Evolutionary conservation across 2,797 vertebrate species (phyloP), one percentile per base, ranked within the genome.

Genomic region (Aplochiton taeniatus): DNA sequence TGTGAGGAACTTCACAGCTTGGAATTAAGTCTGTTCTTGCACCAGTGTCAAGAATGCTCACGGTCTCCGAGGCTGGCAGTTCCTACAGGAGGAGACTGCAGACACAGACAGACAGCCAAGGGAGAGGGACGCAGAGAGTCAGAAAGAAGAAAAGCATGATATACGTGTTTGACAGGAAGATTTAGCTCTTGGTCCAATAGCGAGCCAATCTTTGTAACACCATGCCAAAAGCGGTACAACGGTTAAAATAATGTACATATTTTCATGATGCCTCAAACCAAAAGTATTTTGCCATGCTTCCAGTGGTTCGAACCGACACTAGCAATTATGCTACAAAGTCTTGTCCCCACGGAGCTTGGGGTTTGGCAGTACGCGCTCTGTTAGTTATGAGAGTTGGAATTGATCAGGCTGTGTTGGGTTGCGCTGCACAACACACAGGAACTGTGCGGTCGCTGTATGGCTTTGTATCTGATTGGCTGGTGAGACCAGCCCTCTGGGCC

Each of bases 1-100:
- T 68, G 82, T 90, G 89, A 89, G 87, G 89, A 90, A 92, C 91
- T 92, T 93, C 88, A 82, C 90, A 91, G 84, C 83, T 89, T 88
- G 86, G 85, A 89, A 77, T 76, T 75, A 86, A 87, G 87, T 85
- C 86, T 84, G 82, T 85, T 91, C 80, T 82, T 83, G 77, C 78
- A 72, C 58, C 55, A 84, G 83, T 81, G 86, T 88, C 79, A 84
- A 85, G 80, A 86, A 85, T 85, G 84, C 76, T 73, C 42, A 54
- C 66, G 79, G 80, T 80, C 70, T 83, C 73, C 69, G 60, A 82
- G 71, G 80, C 70, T 72, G 77, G 70, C 85, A 79, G 50, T 72
- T 65, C 51, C 42, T 18, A 54, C 63, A 19, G 19, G 72, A 74
- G 60, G 62, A 84, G 79, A 77, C 58, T 53, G 54, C 4, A 55